Evolutionary conservation across 2,888 invertebrate species (phyloP).

Genomic region (Cheiracanthium punctorium): DNA sequence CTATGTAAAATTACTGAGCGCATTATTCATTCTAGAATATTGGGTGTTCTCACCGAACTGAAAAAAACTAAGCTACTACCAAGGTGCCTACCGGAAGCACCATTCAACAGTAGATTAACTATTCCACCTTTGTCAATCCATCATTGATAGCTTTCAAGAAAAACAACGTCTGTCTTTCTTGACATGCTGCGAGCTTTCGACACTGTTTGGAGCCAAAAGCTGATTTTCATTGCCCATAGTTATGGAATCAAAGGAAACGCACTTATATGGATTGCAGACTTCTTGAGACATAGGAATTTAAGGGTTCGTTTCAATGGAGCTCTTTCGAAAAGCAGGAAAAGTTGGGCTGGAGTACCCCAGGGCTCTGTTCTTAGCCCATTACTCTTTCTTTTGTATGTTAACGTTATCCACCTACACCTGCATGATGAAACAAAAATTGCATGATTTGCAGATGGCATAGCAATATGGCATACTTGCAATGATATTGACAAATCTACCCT

Average conservation of each 20-base stretch:
- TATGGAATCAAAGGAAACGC: background rate
- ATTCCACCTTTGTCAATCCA: background rate
- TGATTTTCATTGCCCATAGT: background rate
- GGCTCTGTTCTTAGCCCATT: no score
- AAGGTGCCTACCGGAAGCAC: background rate
- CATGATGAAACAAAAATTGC: no score
- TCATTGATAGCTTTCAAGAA: slow-evolving; percentile 1
- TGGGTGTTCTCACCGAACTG: background rate
- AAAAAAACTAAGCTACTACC: slow-evolving; percentile 4
- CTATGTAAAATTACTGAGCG: slow-evolving; percentile 14
- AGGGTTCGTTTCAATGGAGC: no score
- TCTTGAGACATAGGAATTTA: no score
- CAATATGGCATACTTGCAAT: no score
- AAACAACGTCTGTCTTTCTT: slow-evolving; percentile 1
- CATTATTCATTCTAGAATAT: background rate
- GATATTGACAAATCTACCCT: no score
- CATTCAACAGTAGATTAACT: background rate
- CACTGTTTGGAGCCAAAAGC: background rate
- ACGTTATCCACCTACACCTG: no score
- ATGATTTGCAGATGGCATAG: no score
- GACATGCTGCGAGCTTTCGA: slow-evolving; percentile 3
- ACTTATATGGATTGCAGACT: no score
- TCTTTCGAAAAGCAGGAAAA: no score
- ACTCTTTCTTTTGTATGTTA: no score
- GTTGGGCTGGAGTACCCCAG: no score